Evolutionary conservation across 1,140 invertebrate species (phyloP), one percentile per base, ranked within the genome.

Genomic region (Euglossa dilemma): DNA sequence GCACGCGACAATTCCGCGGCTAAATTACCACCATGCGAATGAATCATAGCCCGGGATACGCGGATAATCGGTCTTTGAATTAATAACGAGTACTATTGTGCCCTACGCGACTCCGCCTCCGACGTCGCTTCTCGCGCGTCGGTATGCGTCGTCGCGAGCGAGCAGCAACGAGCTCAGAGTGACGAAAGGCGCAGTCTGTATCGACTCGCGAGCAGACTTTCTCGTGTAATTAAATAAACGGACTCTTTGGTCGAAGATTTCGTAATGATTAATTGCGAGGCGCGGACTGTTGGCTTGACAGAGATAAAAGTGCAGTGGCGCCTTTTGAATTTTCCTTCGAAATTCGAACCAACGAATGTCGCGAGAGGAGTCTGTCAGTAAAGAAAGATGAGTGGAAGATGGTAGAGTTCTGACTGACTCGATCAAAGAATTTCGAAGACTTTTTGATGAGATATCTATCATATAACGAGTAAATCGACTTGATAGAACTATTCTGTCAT

Each of bases 381-480:
- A 59, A 84, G 83, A 84, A 69, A 84, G 80, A 80, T 84, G 77
- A 70, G 54, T 45, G 50, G 61, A 74, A 84, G 77, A 69, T 59
- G 77, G 43, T 54, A n/a, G n/a, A n/a, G n/a, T n/a, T n/a, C n/a
- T n/a, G n/a, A n/a, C n/a, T n/a, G n/a, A n/a, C n/a, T n/a, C n/a
- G n/a, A n/a, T n/a, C n/a, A n/a, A n/a, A n/a, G n/a, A n/a, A n/a
- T n/a, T n/a, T n/a, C n/a, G n/a, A n/a, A n/a, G n/a, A n/a, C n/a
- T n/a, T n/a, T n/a, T n/a, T n/a, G n/a, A n/a, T n/a, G n/a, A n/a
- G n/a, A n/a, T n/a, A n/a, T n/a, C n/a, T n/a, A n/a, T n/a, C n/a
- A n/a, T n/a, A n/a, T n/a, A n/a, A n/a, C n/a, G n/a, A n/a, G n/a
- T n/a, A n/a, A n/a, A n/a, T n/a, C n/a, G n/a, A n/a, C n/a, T n/a